phyloP scores from a whole-genome alignment of 2,113 vertebrate genomes.

The Pseudorhombus dupliciocellatus region DNA sequence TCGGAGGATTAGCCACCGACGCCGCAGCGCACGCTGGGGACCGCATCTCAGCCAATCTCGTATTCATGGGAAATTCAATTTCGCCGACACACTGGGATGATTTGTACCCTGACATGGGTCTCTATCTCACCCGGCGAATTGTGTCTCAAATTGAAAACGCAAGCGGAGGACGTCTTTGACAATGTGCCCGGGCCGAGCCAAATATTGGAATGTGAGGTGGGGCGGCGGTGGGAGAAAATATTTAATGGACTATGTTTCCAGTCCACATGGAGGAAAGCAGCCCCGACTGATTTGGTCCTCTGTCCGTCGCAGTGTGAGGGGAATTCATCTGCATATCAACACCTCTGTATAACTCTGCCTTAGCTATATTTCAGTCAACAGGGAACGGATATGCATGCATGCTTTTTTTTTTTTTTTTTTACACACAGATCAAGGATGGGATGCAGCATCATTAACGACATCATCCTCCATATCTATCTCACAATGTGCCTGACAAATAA shows the following conservation, averaged over 20 bases:
- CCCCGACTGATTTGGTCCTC: conserved; percentile 19
- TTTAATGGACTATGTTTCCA: conserved; percentile 41
- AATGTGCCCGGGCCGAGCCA: conserved; percentile 36
- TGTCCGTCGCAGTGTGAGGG: background rate
- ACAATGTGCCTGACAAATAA: conserved; percentile 40
- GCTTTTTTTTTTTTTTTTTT: too few relatives aligned
- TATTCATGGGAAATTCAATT: conserved; percentile 77
- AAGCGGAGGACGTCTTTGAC: conserved; percentile 52
- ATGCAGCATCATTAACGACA: conserved; percentile 40
- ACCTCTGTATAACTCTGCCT: conserved; percentile 6
- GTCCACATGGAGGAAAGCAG: conserved; percentile 9
- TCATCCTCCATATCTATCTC: conserved; percentile 24
- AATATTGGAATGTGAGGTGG: conserved; percentile 28
- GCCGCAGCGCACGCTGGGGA: conserved; percentile 34
- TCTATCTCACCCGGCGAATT: conserved; percentile 59
- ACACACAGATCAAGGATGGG: background rate
- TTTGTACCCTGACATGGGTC: conserved; percentile 59
- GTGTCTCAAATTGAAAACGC: conserved; percentile 76
- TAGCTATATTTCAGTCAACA: conserved; percentile 16
- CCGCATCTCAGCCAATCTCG: conserved; percentile 70
- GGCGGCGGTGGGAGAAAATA: conserved; percentile 23
- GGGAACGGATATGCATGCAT: background rate
- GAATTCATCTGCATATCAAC: conserved; percentile 55
- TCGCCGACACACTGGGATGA: conserved; percentile 60
- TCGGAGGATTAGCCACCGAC: conserved; percentile 56